phyloP scores from a whole-genome alignment of 2,888 invertebrate genomes.

The Xestia sexstrigata region DNA sequence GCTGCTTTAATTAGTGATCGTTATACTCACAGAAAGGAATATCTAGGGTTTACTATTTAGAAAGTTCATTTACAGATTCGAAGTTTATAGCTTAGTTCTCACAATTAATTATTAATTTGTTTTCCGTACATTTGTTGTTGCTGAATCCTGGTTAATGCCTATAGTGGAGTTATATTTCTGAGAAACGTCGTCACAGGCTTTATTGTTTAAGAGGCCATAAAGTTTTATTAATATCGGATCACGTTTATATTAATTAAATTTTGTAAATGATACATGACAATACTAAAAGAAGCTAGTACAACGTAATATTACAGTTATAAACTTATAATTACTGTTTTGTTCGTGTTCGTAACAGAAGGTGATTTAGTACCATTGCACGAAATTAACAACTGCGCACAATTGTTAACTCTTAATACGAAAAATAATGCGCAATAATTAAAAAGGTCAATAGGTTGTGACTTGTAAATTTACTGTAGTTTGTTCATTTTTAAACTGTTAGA shows the following conservation, averaged over 20 bases:
- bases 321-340: conserved; percentile 15
- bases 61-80: conserved; percentile 70
- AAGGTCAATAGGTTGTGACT: conserved; percentile 15
- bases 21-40: conserved; percentile 60
- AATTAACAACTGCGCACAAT: not conserved
- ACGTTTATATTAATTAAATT: conserved; percentile 28
- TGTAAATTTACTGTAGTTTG: conserved; percentile 20
- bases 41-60: conserved; percentile 66
- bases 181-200: conserved; percentile 35
- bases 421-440: conserved; percentile 18
- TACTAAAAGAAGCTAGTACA: conserved; percentile 10
- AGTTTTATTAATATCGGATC: conserved; percentile 34
- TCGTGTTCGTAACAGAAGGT: not conserved
- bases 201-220: conserved; percentile 36
- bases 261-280: conserved; percentile 15
- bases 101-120: conserved; percentile 32
- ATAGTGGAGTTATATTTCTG: conserved; percentile 26
- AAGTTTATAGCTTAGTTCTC: conserved; percentile 62
- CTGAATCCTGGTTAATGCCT: conserved; percentile 26
- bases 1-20: conserved; percentile 64
- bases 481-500: conserved; percentile 28
- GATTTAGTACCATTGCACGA: conserved; percentile 2
- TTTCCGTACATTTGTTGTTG: conserved; percentile 36
- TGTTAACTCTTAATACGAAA: not conserved
- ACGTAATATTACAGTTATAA: conserved; percentile 12